Evolutionary conservation across 2,113 vertebrate genomes (phyloP), one percentile per base, ranked within the genome.

Genomic region (Dipodomys ordii): DNA sequence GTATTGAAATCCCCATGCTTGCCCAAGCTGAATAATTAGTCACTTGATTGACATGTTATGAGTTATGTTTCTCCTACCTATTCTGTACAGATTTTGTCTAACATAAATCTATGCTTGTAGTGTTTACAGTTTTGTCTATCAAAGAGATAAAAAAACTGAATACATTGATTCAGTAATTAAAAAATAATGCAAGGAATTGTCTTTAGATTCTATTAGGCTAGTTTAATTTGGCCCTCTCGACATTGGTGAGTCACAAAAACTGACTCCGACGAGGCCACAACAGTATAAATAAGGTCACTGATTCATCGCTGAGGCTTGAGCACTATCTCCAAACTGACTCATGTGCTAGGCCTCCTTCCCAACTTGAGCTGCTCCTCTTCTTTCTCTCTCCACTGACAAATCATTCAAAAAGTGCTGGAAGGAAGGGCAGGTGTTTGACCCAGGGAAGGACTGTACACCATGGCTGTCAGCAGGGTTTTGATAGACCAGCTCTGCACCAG

Each of bases 111-210:
- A 16, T n/a, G 30, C 53, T 87, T 57, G 76, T 65, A n/a, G 69
- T 81, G 32, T 92, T 73, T 32, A 25, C 4, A 60, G 53, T 35
- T 30, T 44, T 89, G 20, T 23, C 27, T 83, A 60, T 46, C 23
- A 82, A 74, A 23, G 62, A 88, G 44, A 92, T 72, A 83, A 93
- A 95, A 83, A 95, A 27, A 27, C 46, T 81, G 85, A 84, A 67
- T 76, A 11, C 28, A 83, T 49, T 67, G 49, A 57, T 79, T 84
- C 74, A 90, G 53, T 16, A 57, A 57, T 57, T 57, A 57, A 57
- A 57, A 57, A 16, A 16, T 13, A 16, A 57, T 57, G 53, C 53
- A 57, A 57, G 15, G 53, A 18, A 16, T 57, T 57, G 53, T 57
- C 53, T 57, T 57, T 18, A 57, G 53, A 13, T 13, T 57, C 53